Evolutionary conservation across 2,888 invertebrate genomes (phyloP).

Genomic region (Chrysolina americana): DNA sequence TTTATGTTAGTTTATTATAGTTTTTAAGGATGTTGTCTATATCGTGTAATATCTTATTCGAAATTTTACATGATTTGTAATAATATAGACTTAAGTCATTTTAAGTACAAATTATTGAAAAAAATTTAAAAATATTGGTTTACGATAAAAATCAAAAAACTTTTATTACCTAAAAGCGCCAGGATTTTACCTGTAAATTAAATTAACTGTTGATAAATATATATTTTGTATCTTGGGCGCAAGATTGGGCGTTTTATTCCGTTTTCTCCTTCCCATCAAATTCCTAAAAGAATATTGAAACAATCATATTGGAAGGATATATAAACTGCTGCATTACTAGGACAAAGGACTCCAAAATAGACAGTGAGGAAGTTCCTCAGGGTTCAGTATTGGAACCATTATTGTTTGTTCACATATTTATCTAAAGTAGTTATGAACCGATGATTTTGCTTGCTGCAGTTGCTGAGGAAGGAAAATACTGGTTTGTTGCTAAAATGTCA

Average conservation of each 20-base stretch:
- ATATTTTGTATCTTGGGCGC: slow-evolving; percentile 68
- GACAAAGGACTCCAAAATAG: too few species aligned
- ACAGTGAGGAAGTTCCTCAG: too few species aligned
- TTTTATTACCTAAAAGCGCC: slow-evolving; percentile 62
- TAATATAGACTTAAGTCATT: slow-evolving; percentile 67
- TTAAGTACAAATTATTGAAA: slow-evolving; percentile 67
- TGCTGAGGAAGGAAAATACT: too few species aligned
- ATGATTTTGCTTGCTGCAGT: too few species aligned
- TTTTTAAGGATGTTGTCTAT: slow-evolving; percentile 64
- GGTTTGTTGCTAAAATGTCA: too few species aligned
- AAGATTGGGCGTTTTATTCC: slow-evolving; percentile 56
- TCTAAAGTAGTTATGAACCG: too few species aligned
- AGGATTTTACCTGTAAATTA: slow-evolving; percentile 63
- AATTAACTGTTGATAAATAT: slow-evolving; percentile 63
- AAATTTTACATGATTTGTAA: slow-evolving; percentile 64
- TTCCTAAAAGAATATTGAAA: not conserved
- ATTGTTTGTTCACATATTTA: too few species aligned
- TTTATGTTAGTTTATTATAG: slow-evolving; percentile 65
- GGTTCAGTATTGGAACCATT: too few species aligned
- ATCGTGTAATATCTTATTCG: slow-evolving; percentile 64
- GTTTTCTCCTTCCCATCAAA: not conserved
- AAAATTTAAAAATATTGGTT: slow-evolving; percentile 60
- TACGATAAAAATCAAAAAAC: slow-evolving; percentile 61
- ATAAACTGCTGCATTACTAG: too few species aligned
- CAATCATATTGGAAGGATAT: too few species aligned